Evolutionary conservation across 2,113 vertebrate genomes (phyloP).

Genomic region (Anser brachyrhynchus): DNA sequence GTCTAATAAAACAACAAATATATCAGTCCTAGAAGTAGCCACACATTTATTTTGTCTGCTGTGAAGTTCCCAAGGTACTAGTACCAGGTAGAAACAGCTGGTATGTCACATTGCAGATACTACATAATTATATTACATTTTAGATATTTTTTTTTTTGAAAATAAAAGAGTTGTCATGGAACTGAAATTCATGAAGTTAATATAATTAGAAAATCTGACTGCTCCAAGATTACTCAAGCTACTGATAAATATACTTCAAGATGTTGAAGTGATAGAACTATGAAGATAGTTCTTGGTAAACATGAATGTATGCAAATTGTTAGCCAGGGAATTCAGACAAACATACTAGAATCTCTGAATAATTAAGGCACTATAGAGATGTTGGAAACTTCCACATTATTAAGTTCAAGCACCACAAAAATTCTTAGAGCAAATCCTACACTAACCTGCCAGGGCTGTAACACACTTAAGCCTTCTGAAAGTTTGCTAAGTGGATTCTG

Average conservation of each 20-base stretch:
- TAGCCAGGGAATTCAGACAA: background rate
- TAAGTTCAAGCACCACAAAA: background rate
- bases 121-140: background rate
- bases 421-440: background rate
- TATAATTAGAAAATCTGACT: background rate
- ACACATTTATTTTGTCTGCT: background rate
- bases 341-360: background rate
- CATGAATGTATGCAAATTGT: background rate
- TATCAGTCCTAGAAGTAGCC: background rate
- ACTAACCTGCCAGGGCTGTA: background rate
- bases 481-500: background rate
- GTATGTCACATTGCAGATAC: background rate
- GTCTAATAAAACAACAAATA: constrained; percentile 60
- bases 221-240: background rate
- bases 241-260: background rate
- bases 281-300: background rate
- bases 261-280: background rate
- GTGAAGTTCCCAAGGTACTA: background rate
- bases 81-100: background rate
- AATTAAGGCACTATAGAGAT: background rate
- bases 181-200: background rate
- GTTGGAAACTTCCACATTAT: background rate
- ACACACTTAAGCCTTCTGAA: background rate
- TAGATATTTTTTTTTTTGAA: background rate
- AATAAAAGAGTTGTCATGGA: background rate